Evolutionary conservation across 2,888 invertebrate species (phyloP).

Genomic region (Drosophila koepferae): DNA sequence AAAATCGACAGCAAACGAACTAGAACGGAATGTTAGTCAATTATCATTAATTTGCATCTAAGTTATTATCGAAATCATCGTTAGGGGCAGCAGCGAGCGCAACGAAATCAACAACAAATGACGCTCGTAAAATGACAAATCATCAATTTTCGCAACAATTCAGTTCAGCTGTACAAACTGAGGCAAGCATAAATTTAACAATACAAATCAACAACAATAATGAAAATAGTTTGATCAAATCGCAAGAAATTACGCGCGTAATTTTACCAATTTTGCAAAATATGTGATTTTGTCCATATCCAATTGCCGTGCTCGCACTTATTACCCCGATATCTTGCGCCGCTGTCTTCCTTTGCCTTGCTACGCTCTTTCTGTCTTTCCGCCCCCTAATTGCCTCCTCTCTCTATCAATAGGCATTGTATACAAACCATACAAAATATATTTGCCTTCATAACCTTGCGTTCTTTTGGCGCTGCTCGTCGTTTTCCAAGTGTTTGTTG

Average conservation of each 20-base stretch:
- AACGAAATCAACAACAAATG: constrained; percentile 36
- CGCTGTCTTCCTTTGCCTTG: constrained; percentile 3
- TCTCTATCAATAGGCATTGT: constrained; percentile 45
- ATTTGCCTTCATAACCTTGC: constrained; percentile 70
- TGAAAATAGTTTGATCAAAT: constrained; percentile 11
- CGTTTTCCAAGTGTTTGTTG: constrained; percentile 66
- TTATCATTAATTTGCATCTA: constrained; percentile 76
- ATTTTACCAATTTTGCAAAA: constrained; percentile 53
- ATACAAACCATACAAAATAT: constrained; percentile 42
- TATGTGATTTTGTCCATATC: constrained; percentile 44
- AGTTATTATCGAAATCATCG: constrained; percentile 72
- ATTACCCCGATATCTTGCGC: not conserved
- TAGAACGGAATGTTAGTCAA: constrained; percentile 50
- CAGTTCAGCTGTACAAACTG: constrained; percentile 31
- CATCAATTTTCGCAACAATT: constrained; percentile 48
- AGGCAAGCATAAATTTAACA: constrained; percentile 2
- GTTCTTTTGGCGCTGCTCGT: constrained; percentile 54
- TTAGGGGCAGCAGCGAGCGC: constrained; percentile 28
- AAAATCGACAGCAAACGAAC: constrained; percentile 2
- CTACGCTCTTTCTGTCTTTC: not conserved
- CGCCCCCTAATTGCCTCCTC: not conserved
- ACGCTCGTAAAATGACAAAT: constrained; percentile 45
- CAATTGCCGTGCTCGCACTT: constrained; percentile 21
- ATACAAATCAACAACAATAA: not conserved
- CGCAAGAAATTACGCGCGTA: constrained; percentile 19